Evolutionary conservation across 2,113 vertebrate genomes (phyloP).

Genomic region (Lethenteron camtschaticum): DNA sequence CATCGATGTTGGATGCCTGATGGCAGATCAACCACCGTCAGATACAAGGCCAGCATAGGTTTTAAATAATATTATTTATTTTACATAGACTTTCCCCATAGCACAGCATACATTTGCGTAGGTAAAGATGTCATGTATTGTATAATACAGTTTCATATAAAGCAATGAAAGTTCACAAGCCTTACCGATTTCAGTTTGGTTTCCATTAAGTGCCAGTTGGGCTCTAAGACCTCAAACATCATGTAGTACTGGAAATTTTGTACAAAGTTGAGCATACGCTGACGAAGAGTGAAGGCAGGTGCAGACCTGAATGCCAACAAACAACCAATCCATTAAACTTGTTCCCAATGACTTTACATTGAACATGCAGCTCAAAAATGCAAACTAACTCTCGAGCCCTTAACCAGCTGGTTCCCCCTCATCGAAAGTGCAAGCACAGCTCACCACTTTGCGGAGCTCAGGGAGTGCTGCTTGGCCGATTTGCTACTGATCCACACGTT

Average conservation of each 20-base stretch:
- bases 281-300: background rate
- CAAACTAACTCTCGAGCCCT: background rate
- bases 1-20: constrained; percentile 2
- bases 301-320: background rate
- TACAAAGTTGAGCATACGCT: constrained; percentile 1
- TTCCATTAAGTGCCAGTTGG: constrained; percentile 4
- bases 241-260: constrained; percentile 2
- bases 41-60: too few relatives aligned
- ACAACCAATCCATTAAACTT: background rate
- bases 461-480: background rate
- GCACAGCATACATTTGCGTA: too few relatives aligned
- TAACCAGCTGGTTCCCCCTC: too few relatives aligned
- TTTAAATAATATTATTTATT: too few relatives aligned
- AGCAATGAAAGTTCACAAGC: background rate
- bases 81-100: too few relatives aligned
- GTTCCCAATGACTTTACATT: background rate
- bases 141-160: too few relatives aligned
- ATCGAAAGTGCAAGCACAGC: background rate
- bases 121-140: too few relatives aligned
- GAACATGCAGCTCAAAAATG: background rate
- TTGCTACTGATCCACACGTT: constrained; percentile 4
- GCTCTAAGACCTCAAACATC: constrained; percentile 4
- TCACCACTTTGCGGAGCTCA: background rate
- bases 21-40: too few relatives aligned
- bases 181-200: constrained; percentile 1